Percentiles rank a stretch among this genome's conserved stretches.
phyloP scores from a whole-genome alignment of 2,113 vertebrate genomes.

The Grallaria varia region DNA sequence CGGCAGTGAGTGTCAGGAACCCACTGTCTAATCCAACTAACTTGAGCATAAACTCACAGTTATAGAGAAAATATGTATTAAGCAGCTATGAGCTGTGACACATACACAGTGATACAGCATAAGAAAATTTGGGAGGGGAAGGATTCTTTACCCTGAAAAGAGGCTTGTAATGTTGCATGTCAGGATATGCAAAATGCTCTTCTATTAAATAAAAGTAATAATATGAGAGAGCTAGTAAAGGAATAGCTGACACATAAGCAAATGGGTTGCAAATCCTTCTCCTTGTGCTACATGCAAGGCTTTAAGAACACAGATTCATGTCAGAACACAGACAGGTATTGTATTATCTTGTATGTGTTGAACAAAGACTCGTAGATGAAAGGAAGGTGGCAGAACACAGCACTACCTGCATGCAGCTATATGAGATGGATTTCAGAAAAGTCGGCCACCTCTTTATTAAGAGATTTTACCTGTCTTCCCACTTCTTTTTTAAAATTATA shows the following conservation, averaged over 20 bases:
- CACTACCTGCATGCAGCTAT: neutral
- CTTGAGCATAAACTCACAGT: neutral
- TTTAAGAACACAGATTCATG: neutral
- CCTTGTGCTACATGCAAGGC: neutral
- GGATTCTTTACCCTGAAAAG: neutral
- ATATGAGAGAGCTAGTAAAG: neutral
- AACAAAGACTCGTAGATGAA: neutral
- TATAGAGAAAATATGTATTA: neutral
- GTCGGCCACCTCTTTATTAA: neutral
- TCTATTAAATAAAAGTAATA: neutral
- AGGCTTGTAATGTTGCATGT: neutral
- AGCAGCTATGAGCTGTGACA: neutral
- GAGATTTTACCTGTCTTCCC: neutral
- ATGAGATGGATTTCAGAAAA: neutral
- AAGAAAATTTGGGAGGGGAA: neutral
- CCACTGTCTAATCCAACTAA: slow-evolving; percentile 12
- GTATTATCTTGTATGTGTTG: neutral
- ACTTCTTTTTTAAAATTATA: neutral
- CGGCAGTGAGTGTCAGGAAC: neutral
- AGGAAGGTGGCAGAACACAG: neutral
- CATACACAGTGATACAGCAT: neutral
- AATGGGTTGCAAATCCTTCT: neutral
- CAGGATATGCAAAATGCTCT: neutral
- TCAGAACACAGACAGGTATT: neutral
- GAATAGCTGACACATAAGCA: neutral